Evolutionary conservation across 2,888 invertebrate genomes (phyloP).

Genomic region (Temnothorax rugatulus): DNA sequence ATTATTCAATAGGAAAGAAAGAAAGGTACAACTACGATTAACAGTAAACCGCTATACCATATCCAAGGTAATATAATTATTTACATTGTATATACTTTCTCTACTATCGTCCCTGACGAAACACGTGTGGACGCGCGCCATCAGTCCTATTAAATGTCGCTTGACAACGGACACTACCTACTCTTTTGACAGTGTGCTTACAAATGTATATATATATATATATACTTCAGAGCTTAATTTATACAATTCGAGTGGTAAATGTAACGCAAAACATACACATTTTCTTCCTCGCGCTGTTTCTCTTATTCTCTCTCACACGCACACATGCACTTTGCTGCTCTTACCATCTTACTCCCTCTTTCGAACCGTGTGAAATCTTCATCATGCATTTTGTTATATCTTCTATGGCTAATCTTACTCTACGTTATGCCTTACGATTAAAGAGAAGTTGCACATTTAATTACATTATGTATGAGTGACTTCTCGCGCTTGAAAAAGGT

Average conservation of each 20-base stretch:
- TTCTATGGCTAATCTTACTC: conserved; percentile 69
- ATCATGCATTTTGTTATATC: conserved; percentile 69
- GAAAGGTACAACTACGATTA: conserved; percentile 83
- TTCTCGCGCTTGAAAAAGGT: conserved; percentile 54
- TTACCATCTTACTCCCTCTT: neutral
- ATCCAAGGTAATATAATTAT: conserved; percentile 80
- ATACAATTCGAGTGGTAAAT: conserved; percentile 77
- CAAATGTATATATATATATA: conserved; percentile 12
- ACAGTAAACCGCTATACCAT: conserved; percentile 83
- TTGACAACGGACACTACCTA: conserved; percentile 38
- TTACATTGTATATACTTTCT: conserved; percentile 73
- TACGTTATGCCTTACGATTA: conserved; percentile 66
- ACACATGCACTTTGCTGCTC: neutral
- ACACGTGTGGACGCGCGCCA: conserved; percentile 6
- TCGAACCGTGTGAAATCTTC: conserved; percentile 73
- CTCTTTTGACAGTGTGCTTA: conserved; percentile 31
- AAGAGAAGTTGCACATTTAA: conserved; percentile 80
- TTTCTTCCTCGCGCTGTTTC: neutral
- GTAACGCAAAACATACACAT: conserved; percentile 71
- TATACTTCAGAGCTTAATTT: conserved; percentile 75
- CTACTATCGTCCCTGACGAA: conserved; percentile 56
- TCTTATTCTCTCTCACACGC: neutral
- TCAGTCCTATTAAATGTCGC: neutral
- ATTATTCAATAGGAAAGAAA: conserved; percentile 80
- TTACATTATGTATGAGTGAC: conserved; percentile 74